phyloP scores from a whole-genome alignment of 2,888 invertebrate species.

The Catotricha subobsoleta region DNA sequence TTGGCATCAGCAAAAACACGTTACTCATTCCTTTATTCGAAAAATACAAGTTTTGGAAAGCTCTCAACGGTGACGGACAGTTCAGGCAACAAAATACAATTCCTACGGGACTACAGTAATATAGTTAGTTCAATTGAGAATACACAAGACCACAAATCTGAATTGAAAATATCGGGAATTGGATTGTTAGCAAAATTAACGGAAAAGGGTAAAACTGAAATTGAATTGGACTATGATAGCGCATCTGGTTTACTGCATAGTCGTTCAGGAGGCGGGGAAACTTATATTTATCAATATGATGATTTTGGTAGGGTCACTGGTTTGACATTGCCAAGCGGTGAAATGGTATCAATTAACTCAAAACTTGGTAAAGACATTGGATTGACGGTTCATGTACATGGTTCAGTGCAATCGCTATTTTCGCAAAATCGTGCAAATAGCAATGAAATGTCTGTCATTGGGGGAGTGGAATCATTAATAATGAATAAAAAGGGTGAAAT shows the following conservation, averaged over 20 bases:
- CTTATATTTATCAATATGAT: slow-evolving; percentile 83
- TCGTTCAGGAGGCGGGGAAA: slow-evolving; percentile 66
- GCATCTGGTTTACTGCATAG: slow-evolving; percentile 73
- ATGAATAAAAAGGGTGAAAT: slow-evolving; percentile 52
- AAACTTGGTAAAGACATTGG: slow-evolving; percentile 61
- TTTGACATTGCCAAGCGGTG: slow-evolving; percentile 80
- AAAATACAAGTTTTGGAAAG: slow-evolving; percentile 89
- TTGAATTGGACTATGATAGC: slow-evolving; percentile 79
- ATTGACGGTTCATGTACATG: slow-evolving; percentile 51
- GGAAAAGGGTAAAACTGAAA: slow-evolving; percentile 75
- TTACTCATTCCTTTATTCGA: slow-evolving; percentile 92
- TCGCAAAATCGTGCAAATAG: slow-evolving; percentile 35
- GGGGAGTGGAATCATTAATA: slow-evolving; percentile 46
- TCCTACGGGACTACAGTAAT: slow-evolving; percentile 79
- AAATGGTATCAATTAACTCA: slow-evolving; percentile 62
- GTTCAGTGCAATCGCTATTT: slow-evolving; percentile 35
- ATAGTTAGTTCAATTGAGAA: slow-evolving; percentile 88
- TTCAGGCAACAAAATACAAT: slow-evolving; percentile 81
- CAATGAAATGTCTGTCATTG: slow-evolving; percentile 43
- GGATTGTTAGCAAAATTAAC: slow-evolving; percentile 76
- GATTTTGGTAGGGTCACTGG: slow-evolving; percentile 70
- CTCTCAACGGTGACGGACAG: slow-evolving; percentile 86
- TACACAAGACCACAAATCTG: slow-evolving; percentile 82
- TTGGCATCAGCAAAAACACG: slow-evolving; percentile 85
- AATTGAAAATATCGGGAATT: slow-evolving; percentile 80